Evolutionary conservation across 1,140 invertebrate genomes (phyloP).

Genomic region (Panagrolaimus sp.): DNA sequence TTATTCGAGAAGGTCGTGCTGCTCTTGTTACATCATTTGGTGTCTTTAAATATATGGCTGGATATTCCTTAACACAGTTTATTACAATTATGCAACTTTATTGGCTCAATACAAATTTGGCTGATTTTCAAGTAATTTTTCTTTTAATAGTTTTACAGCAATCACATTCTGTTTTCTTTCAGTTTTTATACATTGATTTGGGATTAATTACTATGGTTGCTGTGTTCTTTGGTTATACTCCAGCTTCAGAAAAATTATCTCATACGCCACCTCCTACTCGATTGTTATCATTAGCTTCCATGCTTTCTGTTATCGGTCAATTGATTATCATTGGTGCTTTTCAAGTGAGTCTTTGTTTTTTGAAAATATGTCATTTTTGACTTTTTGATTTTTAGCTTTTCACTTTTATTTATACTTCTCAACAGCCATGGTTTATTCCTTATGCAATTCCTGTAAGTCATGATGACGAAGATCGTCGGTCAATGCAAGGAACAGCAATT

Average conservation of each 20-base stretch:
- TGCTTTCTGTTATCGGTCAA: conserved; percentile 53
- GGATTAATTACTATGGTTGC: conserved; percentile 67
- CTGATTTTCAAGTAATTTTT: conserved; percentile 41
- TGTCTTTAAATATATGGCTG: conserved; percentile 94
- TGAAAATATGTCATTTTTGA: background rate
- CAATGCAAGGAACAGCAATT: conserved; percentile 64
- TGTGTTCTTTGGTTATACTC: conserved; percentile 60
- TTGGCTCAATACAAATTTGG: conserved; percentile 62
- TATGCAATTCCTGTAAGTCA: conserved; percentile 49
- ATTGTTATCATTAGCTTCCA: conserved; percentile 53
- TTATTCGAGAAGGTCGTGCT: conserved; percentile 79
- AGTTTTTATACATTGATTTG: conserved; percentile 68
- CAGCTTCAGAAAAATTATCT: conserved; percentile 48
- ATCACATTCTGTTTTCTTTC: too few relatives aligned
- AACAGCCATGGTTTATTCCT: conserved; percentile 56
- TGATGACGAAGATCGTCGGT: conserved; percentile 53
- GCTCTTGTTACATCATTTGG: conserved; percentile 91
- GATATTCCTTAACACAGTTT: conserved; percentile 88
- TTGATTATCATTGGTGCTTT: conserved; percentile 48
- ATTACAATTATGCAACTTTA: conserved; percentile 85
- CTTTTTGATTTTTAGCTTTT: conserved; percentile 37
- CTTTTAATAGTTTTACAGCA: too few relatives aligned
- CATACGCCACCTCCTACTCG: conserved; percentile 54
- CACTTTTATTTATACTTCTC: conserved; percentile 51
- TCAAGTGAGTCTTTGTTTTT: conserved; percentile 39